Evolutionary conservation across 2,888 invertebrate species (phyloP), one percentile per base, ranked within the genome.

Genomic region (Parelbella ahira): DNA sequence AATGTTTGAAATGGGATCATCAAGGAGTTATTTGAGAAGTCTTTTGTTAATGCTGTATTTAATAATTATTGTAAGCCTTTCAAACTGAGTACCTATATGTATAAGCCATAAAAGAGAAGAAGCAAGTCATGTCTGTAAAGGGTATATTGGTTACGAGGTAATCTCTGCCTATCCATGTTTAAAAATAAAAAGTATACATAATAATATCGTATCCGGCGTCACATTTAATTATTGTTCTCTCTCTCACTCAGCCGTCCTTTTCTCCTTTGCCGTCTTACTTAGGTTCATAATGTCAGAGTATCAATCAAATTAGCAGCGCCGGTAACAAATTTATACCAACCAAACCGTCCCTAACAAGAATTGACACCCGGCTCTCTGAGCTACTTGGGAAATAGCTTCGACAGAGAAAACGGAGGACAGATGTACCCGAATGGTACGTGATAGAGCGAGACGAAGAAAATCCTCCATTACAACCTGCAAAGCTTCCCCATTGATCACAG

Each of bases 401-500:
- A 60, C 52, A 60, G 59, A 51, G 48, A 39, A 34, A 48, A 64
- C 75, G 37, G 51, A 61, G 60, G 68, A 73, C 30, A 48, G 55
- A 44, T 43, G 24, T 53, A 63, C 50, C 39, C 37, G 20, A 46
- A 47, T 41, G 19, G 18, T 37, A 18, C 43, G 51, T 43, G 62
- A 39, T 38, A 49, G 58, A 76, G 54, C 48, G 68, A 62, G 73
- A 72, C 44, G 38, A 41, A 56, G 54, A 56, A 68, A 68, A 71
- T 63, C 69, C 73, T 67, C 78, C 69, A 75, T 79, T 77, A 80
- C 74, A 73, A 77, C 76, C 68, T 72, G 71, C 60, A 68, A 78
- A 78, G 81, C 78, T 73, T 67, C 60, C 68, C 58, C 81, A 83
- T 82, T 80, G 81, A 83, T 83, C 82, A 83, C 77, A 64, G 77